Evolutionary conservation across 2,113 vertebrate genomes (phyloP).

Genomic region (Panurus biarmicus): DNA sequence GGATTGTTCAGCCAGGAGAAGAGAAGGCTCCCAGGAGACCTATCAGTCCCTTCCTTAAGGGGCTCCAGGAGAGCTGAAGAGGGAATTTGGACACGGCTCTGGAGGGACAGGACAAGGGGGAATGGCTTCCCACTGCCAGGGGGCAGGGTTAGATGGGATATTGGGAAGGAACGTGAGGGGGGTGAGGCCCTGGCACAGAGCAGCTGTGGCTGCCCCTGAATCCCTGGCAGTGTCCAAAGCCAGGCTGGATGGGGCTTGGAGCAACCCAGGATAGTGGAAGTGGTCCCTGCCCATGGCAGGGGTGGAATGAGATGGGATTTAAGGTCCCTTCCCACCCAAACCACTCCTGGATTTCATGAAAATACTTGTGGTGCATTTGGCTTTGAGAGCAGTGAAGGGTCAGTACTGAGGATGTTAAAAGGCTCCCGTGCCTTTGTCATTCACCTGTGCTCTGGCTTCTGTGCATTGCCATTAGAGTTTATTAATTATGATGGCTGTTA

Average conservation of each 20-base stretch:
- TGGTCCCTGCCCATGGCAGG: neutral
- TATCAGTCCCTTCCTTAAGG: neutral
- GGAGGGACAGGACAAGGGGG: neutral
- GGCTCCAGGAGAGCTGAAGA: neutral
- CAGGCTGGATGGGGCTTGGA: neutral
- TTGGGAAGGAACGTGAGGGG: neutral
- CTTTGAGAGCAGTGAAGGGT: neutral
- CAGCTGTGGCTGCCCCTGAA: neutral
- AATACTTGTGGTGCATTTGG: neutral
- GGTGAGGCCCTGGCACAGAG: neutral
- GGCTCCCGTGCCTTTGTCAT: neutral
- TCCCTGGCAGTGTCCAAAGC: neutral
- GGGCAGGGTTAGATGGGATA: neutral
- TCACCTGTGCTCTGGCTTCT: constrained; percentile 44
- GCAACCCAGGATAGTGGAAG: fast-evolving
- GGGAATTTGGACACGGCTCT: fast-evolving
- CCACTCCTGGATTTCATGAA: neutral
- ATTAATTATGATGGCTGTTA: constrained; percentile 34
- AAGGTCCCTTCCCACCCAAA: neutral
- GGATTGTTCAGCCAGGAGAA: neutral
- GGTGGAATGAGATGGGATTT: neutral
- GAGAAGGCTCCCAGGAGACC: neutral
- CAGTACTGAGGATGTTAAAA: neutral
- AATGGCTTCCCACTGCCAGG: neutral
- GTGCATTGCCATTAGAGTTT: constrained; percentile 11